These are phyloP conservation scores for Drosophila paranaensis DNA, from an alignment of 2,888 invertebrate genomes.

Conservation along the genomic window DNA sequence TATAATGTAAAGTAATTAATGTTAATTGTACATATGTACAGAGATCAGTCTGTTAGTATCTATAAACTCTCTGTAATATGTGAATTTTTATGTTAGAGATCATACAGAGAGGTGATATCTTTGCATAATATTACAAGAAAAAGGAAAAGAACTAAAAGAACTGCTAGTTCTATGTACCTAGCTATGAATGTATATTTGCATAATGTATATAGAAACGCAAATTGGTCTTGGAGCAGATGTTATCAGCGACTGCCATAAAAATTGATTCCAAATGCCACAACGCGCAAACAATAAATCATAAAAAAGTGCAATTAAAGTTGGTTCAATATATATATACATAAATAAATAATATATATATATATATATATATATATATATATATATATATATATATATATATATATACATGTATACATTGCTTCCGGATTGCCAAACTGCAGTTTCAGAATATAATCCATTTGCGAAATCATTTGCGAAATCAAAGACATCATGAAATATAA, in stretches of 20 bases:
- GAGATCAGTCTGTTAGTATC: no score
- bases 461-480: constrained; percentile 36
- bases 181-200: background rate
- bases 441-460: no score
- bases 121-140: background rate
- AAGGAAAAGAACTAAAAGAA: no score
- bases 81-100: no score
- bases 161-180: no score
- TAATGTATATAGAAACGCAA: background rate
- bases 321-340: background rate
- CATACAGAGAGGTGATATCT: background rate
- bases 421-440: constrained; percentile 42
- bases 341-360: background rate
- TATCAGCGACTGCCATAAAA: constrained; percentile 14
- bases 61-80: no score
- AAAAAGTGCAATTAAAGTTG: background rate
- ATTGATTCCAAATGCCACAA: constrained; percentile 2
- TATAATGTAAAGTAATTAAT: no score
- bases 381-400: background rate
- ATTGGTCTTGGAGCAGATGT: constrained; percentile 3
- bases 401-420: constrained; percentile 11
- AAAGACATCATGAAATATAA: constrained; percentile 24
- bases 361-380: no score
- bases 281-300: background rate
- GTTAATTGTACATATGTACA: no score